Evolutionary conservation across 2,113 vertebrate species (phyloP), one percentile per base, ranked within the genome.

Genomic region (Neodontobutis hainanensis): DNA sequence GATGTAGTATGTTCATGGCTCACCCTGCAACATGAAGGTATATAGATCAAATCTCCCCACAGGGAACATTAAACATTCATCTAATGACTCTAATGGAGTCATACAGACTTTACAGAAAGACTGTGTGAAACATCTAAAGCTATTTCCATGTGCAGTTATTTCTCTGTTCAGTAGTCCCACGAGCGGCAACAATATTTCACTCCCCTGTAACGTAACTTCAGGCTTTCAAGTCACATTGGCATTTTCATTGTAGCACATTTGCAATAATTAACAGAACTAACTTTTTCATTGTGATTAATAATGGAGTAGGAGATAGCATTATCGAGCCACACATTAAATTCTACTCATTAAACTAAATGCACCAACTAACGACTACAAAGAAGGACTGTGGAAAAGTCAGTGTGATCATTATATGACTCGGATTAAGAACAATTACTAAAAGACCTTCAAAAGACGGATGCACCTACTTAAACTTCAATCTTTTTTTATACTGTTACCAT

Each of bases 191-290:
- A 61, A 70, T 77, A 62, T 73, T 82, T 85, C 81, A 70, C 61
- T 56, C 65, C 49, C 14, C 9, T 38, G 53, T 52, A 35, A 66
- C 75, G 36, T 36, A 75, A 65, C 85, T 72, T 27, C 14, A 77
- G 75, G 81, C 73, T 73, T 77, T 75, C 49, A 61, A 67, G 43
- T 11, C 36, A 56, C 77, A 78, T 59, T 79, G 79, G 68, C 78
- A 86, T 87, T 88, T 90, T 80, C 61, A 85, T 70, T 76, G 76
- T 61, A 76, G 68, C 76, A 70, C 76, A 80, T 89, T 84, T 75
- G 69, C 78, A 80, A 85, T 88, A 81, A 89, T 90, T 87, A 89
- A 86, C 87, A 74, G 70, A 71, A 83, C 77, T 76, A 87, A 83
- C 66, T 80, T 82, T 87, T 84, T 86, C 76, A 85, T 85, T 83